A percentile compares a stretch with the other conserved stretches of the same genome.
phyloP scores from a whole-genome alignment of 1,140 invertebrate genomes.

The Propsilocerus akamusi region DNA sequence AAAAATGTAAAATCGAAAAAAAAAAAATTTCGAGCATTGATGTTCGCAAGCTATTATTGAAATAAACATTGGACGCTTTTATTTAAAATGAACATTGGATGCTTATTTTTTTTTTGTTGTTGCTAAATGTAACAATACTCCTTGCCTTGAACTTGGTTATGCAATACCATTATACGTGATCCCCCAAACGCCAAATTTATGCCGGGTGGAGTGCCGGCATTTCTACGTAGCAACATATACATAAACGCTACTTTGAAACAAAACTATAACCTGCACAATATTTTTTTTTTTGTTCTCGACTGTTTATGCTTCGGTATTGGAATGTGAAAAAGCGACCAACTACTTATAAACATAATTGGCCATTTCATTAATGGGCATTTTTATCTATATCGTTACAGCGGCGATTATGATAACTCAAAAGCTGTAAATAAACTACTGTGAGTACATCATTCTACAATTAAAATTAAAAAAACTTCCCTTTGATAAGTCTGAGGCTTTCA shows the following conservation, averaged over 20 bases:
- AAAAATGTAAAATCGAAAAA: background rate
- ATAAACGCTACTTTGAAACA: background rate
- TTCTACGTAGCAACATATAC: too few species aligned
- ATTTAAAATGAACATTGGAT: too few species aligned
- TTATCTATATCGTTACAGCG: background rate
- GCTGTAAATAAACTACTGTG: background rate
- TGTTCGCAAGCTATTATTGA: background rate
- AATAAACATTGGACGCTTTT: too few species aligned
- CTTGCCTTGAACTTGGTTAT: background rate
- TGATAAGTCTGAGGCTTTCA: too few species aligned
- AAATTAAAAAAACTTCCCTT: too few species aligned
- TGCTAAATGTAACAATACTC: too few species aligned
- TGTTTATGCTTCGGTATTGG: background rate
- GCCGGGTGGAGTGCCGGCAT: background rate
- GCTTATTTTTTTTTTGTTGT: too few species aligned
- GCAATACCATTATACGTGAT: background rate
- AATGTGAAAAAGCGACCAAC: background rate
- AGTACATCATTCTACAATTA: too few species aligned
- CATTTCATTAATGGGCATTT: background rate
- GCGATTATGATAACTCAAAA: background rate
- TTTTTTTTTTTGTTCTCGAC: background rate
- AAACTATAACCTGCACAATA: constrained; percentile 1
- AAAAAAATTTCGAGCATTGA: background rate
- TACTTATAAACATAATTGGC: too few species aligned
- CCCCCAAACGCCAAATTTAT: background rate